phyloP scores from a whole-genome alignment of 2,113 vertebrate genomes.

The Cervus canadensis region DNA sequence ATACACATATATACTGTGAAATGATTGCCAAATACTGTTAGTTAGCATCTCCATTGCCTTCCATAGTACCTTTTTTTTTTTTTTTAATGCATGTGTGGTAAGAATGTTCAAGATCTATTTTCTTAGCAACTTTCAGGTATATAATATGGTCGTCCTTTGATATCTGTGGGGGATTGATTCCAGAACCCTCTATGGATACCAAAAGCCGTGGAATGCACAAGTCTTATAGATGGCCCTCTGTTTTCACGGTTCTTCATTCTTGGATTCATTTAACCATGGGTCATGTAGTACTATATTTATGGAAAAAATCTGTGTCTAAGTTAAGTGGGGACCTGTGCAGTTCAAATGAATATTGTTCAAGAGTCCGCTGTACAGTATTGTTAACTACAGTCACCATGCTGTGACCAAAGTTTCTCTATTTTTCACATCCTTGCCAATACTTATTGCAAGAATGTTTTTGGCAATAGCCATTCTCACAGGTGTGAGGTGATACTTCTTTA shows the following conservation, averaged over 20 bases:
- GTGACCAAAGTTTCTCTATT: not conserved
- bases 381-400: not conserved
- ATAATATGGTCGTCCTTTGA: not conserved
- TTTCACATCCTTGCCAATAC: not conserved
- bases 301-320: not conserved
- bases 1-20: not conserved
- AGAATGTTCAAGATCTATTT: not conserved
- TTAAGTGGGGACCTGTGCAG: not conserved
- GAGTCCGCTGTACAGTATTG: not conserved
- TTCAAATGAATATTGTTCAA: not conserved
- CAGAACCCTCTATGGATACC: not conserved
- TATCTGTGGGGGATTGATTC: not conserved
- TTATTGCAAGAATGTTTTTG: not conserved
- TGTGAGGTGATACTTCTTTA: not conserved
- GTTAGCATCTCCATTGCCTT: not conserved
- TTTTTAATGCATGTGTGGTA: not conserved
- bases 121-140: not conserved
- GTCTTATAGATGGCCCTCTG: not conserved
- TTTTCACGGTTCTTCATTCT: not conserved
- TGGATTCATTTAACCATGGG: not conserved
- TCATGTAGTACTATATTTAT: not conserved
- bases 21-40: not conserved
- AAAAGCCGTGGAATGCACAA: not conserved
- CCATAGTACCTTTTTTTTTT: not conserved
- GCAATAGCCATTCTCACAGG: not conserved